A percentile compares a stretch with the other conserved stretches of the same genome.
Evolutionary conservation across 2,113 vertebrate species (phyloP).

Genomic region (Rhinolophus sinicus): DNA sequence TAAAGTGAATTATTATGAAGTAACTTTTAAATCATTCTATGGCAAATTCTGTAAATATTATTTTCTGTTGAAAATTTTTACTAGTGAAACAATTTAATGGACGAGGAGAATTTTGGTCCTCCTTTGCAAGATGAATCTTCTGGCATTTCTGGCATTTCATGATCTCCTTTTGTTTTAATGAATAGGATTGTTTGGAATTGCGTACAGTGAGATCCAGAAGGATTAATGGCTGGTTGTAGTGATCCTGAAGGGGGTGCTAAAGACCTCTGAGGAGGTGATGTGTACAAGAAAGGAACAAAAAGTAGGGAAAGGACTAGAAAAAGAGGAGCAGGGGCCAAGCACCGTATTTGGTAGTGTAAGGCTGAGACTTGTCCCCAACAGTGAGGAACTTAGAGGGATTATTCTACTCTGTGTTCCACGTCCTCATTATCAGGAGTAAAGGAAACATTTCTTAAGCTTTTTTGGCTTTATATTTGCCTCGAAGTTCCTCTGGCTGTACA

Average conservation of each 20-base stretch:
- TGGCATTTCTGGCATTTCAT: background rate
- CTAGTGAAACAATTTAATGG: background rate
- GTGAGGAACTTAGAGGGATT: background rate
- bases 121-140: background rate
- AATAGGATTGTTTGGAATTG: background rate
- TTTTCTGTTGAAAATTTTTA: slow-evolving; percentile 37
- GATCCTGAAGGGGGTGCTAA: background rate
- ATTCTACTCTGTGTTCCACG: background rate
- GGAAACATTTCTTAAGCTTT: background rate
- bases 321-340: background rate
- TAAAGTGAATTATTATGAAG: slow-evolving; percentile 11
- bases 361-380: background rate
- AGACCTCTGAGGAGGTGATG: background rate
- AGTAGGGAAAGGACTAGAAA: background rate
- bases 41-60: slow-evolving; percentile 15
- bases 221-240: background rate
- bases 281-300: background rate
- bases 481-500: background rate
- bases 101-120: background rate
- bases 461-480: slow-evolving; percentile 38
- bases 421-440: slow-evolving; percentile 40
- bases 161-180: background rate
- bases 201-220: background rate
- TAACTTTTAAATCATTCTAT: background rate
- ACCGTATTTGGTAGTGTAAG: background rate